phyloP scores from a whole-genome alignment of 1,140 invertebrate species.

The Aphelinus atriplicis region DNA sequence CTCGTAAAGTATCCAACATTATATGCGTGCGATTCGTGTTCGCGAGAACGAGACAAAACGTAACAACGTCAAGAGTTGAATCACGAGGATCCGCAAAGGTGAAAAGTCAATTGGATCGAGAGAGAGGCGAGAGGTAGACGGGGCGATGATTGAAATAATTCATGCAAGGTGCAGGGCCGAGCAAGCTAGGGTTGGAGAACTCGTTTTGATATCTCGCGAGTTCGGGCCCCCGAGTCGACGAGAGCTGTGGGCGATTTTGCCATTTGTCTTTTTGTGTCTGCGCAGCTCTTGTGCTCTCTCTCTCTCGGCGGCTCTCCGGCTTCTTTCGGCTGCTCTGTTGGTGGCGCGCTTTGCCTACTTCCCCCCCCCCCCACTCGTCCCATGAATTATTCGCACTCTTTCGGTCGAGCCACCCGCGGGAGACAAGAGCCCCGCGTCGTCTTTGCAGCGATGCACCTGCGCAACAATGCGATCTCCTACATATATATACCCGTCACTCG shows the following conservation, averaged over 20 bases:
- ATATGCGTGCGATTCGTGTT: too few species aligned
- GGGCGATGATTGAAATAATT: too few species aligned
- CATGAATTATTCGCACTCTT: slow-evolving; percentile 50
- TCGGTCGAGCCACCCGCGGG: slow-evolving; percentile 18
- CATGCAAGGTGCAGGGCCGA: too few species aligned
- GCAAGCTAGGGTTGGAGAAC: slow-evolving; percentile 4
- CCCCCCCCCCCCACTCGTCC: neutral
- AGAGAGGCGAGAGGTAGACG: too few species aligned
- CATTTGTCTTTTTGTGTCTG: slow-evolving; percentile 48
- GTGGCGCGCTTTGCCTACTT: slow-evolving; percentile 37
- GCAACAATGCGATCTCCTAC: neutral
- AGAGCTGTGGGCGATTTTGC: neutral
- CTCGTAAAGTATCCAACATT: too few species aligned
- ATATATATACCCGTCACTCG: too few species aligned
- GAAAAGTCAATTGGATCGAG: too few species aligned
- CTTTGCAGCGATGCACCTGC: slow-evolving; percentile 34
- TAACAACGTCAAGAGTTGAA: too few species aligned
- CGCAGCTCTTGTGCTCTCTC: slow-evolving; percentile 41
- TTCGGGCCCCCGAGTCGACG: neutral
- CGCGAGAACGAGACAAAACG: too few species aligned
- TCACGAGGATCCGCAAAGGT: too few species aligned
- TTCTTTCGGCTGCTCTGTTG: slow-evolving; percentile 33
- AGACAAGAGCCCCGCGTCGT: too few species aligned
- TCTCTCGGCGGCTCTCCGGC: slow-evolving; percentile 34
- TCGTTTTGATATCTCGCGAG: slow-evolving; percentile 33